Evolutionary conservation across 2,797 vertebrate species (phyloP).

Genomic region (Hippoglossus hippoglossus): DNA sequence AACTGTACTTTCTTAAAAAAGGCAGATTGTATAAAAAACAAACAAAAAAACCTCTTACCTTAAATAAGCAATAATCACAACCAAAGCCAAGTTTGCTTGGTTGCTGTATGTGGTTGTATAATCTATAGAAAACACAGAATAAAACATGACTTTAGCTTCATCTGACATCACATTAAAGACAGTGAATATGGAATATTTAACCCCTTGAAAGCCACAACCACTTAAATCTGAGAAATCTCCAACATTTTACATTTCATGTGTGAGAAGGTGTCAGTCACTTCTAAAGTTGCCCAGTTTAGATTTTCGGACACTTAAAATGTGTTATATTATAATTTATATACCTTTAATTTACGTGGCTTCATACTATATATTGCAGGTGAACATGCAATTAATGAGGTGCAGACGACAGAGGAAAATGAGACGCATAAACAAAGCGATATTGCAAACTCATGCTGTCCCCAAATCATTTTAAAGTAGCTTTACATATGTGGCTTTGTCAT

Average conservation of each 20-base stretch:
- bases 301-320: background rate
- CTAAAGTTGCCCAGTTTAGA: background rate
- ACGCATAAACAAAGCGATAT: background rate
- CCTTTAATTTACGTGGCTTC: background rate
- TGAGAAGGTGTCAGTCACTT: background rate
- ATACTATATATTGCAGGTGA: too few relatives aligned
- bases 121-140: constrained; percentile 71
- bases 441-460: background rate
- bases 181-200: background rate
- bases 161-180: background rate
- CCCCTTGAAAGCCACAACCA: background rate
- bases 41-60: constrained; percentile 74
- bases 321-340: too few relatives aligned
- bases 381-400: too few relatives aligned
- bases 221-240: too few relatives aligned
- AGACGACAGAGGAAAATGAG: background rate
- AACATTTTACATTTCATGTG: too few relatives aligned
- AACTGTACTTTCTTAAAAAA: background rate
- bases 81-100: constrained; percentile 87
- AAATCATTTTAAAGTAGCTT: background rate
- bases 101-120: constrained; percentile 91
- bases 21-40: background rate
- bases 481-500: background rate
- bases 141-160: background rate
- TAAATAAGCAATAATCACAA: constrained; percentile 90